phyloP scores from a whole-genome alignment of 1,140 invertebrate species.

The Archegozetes longisetosus region DNA sequence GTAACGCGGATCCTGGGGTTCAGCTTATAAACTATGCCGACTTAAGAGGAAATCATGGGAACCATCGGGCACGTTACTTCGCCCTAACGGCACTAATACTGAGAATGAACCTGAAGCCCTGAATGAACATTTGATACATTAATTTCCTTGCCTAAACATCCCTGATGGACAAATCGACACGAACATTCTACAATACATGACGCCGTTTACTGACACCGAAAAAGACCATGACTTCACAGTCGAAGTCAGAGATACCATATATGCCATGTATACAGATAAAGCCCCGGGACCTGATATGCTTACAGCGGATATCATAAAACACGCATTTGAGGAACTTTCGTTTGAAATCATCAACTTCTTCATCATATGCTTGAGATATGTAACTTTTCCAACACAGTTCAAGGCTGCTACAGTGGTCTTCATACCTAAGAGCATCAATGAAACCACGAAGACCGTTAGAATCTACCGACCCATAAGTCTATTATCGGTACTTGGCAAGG shows the following conservation, averaged over 20 bases:
- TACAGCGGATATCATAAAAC: not conserved
- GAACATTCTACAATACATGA: too few relatives aligned
- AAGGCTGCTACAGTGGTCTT: not conserved
- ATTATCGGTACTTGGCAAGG: conserved; percentile 6
- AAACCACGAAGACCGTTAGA: not conserved
- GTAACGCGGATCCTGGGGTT: too few relatives aligned
- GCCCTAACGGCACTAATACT: too few relatives aligned
- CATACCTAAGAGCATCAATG: not conserved
- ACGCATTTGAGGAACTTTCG: not conserved
- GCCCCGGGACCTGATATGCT: not conserved
- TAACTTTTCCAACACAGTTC: not conserved
- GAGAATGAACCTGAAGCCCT: too few relatives aligned
- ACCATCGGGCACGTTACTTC: too few relatives aligned
- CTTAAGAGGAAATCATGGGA: too few relatives aligned
- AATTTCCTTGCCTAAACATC: too few relatives aligned
- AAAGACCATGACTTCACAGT: not conserved
- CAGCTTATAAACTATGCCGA: too few relatives aligned
- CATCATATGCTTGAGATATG: not conserved
- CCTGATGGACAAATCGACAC: too few relatives aligned
- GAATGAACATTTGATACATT: too few relatives aligned
- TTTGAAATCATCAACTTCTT: not conserved
- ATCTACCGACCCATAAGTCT: conserved; percentile 9
- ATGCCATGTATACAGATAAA: not conserved
- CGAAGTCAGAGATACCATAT: not conserved
- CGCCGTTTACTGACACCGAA: too few relatives aligned